Evolutionary conservation across 2,113 vertebrate species (phyloP), one percentile per base, ranked within the genome.

Genomic region (Polypterus bichir): DNA sequence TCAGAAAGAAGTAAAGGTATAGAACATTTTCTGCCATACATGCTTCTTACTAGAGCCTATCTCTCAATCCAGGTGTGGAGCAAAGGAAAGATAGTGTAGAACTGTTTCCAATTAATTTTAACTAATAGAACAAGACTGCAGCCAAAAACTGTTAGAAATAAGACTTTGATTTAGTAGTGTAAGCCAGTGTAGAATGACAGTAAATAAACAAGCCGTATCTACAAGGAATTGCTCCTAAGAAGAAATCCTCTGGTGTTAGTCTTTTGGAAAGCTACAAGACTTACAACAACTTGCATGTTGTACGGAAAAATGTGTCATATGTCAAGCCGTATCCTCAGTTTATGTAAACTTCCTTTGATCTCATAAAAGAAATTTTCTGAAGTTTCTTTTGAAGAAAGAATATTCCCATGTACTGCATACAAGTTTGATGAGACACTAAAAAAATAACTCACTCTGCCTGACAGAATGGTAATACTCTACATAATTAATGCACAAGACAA

Each of bases 291-390:
- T 57, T 57, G 10, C 27, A 44, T 45, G 56, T 44, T 57, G 56
- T 44, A 57, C 27, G 27, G 9, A 7, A 57, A 57, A 11, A 57
- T 57, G 56, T 57, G 56, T 57, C 27, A 11, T 27, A 10, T 7
- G 56, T 57, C 56, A 44, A 57, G 56, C 10, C 3, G 7, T 57
- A 9, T 57, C 56, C 27, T 57, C 27, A 5, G n/a, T 44, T 27
- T 57, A 44, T 57, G 5, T 57, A 57, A 11, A 57, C n/a, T 57
- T 57, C 46, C 56, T 57, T 57, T 57, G n/a, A 57, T 57, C 56
- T 57, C 5, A 44, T 6, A 45, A 57, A 57, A 57, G 10, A 11
- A 57, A 57, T 57, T 57, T 51, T 57, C 46, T 57, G 56, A 57
- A 57, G 56, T 57, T 44, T 11, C 56, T 57, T 57, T 57, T 57